These are phyloP conservation scores for Schizaphis graminum DNA, from an alignment of 2,888 invertebrate genomes.

Conservation along the genomic window DNA sequence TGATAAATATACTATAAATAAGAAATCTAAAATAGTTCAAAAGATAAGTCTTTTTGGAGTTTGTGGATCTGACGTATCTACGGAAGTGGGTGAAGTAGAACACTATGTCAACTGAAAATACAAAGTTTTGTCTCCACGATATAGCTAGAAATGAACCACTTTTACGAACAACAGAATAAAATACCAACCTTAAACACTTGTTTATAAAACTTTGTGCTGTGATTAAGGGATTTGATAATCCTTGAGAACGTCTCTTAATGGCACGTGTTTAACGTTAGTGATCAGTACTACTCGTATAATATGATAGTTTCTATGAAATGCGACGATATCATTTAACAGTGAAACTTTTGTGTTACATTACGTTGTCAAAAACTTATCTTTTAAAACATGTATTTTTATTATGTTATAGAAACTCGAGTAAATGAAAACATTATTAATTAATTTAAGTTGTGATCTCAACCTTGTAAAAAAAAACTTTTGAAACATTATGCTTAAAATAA, in stretches of 20 bases:
- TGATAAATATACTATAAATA: neutral
- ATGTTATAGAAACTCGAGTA: neutral
- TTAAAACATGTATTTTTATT: neutral
- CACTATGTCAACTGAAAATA: conserved; percentile 2
- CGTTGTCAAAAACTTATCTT: neutral
- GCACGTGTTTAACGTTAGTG: neutral
- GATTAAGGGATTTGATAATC: conserved; percentile 7
- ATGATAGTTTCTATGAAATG: neutral
- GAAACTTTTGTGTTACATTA: neutral
- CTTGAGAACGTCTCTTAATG: neutral
- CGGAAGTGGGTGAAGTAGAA: neutral
- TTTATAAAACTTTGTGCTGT: neutral
- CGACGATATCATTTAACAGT: neutral
- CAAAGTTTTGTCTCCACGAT: neutral
- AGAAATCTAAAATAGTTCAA: neutral
- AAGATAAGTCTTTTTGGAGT: neutral
- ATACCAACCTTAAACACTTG: neutral
- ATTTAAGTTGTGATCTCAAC: neutral
- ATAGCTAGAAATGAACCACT: neutral
- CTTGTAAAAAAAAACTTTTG: neutral
- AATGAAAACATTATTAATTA: neutral
- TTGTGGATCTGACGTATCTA: neutral
- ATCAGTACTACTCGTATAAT: neutral
- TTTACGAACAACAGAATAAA: neutral
- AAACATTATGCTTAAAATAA: neutral